Evolutionary conservation across 2,797 vertebrate genomes (phyloP).

Genomic region (Notolabrus celidotus): DNA sequence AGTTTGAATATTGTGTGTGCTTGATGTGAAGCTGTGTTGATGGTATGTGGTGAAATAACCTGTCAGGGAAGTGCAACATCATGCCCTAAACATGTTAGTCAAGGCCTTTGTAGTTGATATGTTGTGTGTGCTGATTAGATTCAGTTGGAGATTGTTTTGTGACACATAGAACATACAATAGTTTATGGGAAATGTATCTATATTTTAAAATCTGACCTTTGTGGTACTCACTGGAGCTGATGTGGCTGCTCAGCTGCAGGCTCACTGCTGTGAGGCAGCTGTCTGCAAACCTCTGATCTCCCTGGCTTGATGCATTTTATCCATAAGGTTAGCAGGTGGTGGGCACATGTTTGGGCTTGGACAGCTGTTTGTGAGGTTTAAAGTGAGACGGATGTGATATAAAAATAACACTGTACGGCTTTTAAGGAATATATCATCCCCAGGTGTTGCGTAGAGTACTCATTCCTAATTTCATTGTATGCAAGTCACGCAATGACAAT

Average conservation of each 20-base stretch:
- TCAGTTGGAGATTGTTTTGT: no score
- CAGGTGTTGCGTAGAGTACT: background rate
- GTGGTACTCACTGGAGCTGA: background rate
- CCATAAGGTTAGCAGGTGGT: constrained; percentile 16
- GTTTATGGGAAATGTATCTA: no score
- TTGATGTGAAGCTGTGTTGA: background rate
- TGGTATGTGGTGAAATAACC: background rate
- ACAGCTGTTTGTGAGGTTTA: constrained; percentile 14
- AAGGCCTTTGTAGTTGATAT: background rate
- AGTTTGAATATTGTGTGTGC: background rate
- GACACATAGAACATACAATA: no score
- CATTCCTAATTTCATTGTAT: no score
- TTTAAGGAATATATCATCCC: background rate
- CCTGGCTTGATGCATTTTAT: constrained; percentile 16
- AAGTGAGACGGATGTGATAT: background rate
- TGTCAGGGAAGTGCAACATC: background rate
- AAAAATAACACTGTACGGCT: background rate
- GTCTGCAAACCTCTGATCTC: constrained; percentile 17
- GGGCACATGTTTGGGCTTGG: constrained; percentile 14
- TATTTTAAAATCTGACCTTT: background rate
- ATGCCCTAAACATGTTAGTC: background rate
- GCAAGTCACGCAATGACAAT: no score
- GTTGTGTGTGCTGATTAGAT: background rate
- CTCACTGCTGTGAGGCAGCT: constrained; percentile 14
- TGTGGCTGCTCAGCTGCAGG: background rate